Evolutionary conservation across 2,888 invertebrate genomes (phyloP).

Genomic region (Dolomedes plantarius): DNA sequence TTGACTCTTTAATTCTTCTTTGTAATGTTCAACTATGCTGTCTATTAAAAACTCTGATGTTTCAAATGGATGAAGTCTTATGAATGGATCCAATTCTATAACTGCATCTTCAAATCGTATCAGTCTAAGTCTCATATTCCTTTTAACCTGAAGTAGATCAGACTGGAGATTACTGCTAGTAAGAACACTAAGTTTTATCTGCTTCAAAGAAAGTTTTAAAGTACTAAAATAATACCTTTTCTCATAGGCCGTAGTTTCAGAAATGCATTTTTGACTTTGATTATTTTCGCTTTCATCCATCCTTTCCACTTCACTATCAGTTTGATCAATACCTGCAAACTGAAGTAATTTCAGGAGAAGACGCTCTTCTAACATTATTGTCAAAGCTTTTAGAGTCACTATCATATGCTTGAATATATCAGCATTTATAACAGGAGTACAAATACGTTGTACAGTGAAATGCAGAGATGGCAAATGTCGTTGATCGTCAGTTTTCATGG

Average conservation of each 20-base stretch:
- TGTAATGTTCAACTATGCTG: constrained; percentile 90
- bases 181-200: constrained; percentile 90
- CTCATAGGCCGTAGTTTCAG: constrained; percentile 61
- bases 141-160: constrained; percentile 87
- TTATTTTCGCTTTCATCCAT: constrained; percentile 85
- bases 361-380: constrained; percentile 91
- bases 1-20: constrained; percentile 93
- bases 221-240: constrained; percentile 89
- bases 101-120: constrained; percentile 97
- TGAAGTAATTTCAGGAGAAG: constrained; percentile 84
- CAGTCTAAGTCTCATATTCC: constrained; percentile 89
- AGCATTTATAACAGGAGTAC: constrained; percentile 85
- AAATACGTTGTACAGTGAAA: constrained; percentile 86
- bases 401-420: constrained; percentile 91
- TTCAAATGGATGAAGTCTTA: constrained; percentile 92
- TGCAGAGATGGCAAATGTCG: constrained; percentile 85
- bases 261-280: constrained; percentile 81
- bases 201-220: constrained; percentile 86
- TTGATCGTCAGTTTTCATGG: constrained; percentile 77
- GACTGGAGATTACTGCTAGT: constrained; percentile 89
- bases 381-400: constrained; percentile 87
- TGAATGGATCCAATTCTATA: constrained; percentile 92
- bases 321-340: constrained; percentile 79
- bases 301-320: constrained; percentile 79
- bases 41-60: constrained; percentile 89